Conservation (phyloP, 2,888 invertebrate genomes). For the Dione vanillae region DNA sequence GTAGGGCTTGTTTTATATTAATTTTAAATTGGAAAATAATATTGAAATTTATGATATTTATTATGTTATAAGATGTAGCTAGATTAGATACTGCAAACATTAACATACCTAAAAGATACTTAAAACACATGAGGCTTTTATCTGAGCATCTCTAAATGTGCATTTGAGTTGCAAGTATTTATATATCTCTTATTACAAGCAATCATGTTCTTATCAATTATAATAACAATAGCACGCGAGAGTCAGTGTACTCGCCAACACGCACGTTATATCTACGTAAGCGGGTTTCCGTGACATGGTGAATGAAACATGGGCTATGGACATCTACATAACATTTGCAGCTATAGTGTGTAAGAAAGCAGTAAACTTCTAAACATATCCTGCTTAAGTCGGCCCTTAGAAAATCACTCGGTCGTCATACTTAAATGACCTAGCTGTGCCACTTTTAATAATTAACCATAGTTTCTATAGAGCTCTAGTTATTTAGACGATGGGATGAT, state of each 20-base stretch:
- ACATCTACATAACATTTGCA: slow-evolving; percentile 1
- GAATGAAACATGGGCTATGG: neutral
- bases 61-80: too few species aligned
- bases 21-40: too few species aligned
- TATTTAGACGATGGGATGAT: neutral
- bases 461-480: neutral
- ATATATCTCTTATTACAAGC: slow-evolving; percentile 2
- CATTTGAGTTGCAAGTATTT: slow-evolving; percentile 1
- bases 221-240: slow-evolving; percentile 24
- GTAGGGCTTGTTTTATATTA: too few species aligned
- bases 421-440: slow-evolving; percentile 21
- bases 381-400: slow-evolving; percentile 13
- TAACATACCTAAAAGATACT: neutral
- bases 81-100: too few species aligned
- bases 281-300: slow-evolving; percentile 23
- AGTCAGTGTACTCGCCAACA: slow-evolving; percentile 30
- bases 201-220: slow-evolving; percentile 18
- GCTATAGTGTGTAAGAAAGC: slow-evolving; percentile 26
- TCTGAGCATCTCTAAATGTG: neutral
- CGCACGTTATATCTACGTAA: slow-evolving; percentile 19
- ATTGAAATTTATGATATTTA: too few species aligned
- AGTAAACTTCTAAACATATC: slow-evolving; percentile 9
- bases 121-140: neutral
- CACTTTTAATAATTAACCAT: slow-evolving; percentile 4
- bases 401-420: slow-evolving; percentile 18